Percentiles rank a stretch among this genome's conserved stretches.
Evolutionary conservation across 2,113 vertebrate genomes (phyloP).

Genomic region (Candoia aspera): DNA sequence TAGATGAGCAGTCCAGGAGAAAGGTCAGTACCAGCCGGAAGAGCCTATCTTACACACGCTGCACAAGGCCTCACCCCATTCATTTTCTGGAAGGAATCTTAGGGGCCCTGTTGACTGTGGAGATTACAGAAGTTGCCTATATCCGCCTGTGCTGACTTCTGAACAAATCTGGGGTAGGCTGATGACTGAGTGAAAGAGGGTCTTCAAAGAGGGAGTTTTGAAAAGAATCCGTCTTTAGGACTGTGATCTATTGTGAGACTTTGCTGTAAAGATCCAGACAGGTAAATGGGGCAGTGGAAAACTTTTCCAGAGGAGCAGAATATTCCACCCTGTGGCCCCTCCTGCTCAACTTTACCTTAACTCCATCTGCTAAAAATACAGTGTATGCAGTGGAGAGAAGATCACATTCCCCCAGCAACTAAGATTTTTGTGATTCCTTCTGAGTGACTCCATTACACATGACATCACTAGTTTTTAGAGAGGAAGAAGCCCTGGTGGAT

Average conservation of each 20-base stretch:
- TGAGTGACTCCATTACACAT: background rate
- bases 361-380: background rate
- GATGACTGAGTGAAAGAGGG: background rate
- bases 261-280: background rate
- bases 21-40: background rate
- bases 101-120: background rate
- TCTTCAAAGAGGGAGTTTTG: background rate
- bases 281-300: background rate
- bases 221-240: background rate
- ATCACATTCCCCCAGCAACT: conserved; percentile 2
- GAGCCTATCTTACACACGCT: background rate
- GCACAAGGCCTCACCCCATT: background rate
- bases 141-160: background rate
- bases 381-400: background rate
- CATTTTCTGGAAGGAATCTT: background rate
- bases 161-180: background rate
- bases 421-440: background rate
- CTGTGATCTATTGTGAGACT: background rate
- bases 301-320: background rate
- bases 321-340: background rate
- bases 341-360: background rate
- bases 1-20: background rate
- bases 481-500: background rate
- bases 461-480: background rate
- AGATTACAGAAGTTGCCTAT: background rate